Evolutionary conservation across 2,888 invertebrate genomes (phyloP).

Genomic region (Siphonodentalium dalli): DNA sequence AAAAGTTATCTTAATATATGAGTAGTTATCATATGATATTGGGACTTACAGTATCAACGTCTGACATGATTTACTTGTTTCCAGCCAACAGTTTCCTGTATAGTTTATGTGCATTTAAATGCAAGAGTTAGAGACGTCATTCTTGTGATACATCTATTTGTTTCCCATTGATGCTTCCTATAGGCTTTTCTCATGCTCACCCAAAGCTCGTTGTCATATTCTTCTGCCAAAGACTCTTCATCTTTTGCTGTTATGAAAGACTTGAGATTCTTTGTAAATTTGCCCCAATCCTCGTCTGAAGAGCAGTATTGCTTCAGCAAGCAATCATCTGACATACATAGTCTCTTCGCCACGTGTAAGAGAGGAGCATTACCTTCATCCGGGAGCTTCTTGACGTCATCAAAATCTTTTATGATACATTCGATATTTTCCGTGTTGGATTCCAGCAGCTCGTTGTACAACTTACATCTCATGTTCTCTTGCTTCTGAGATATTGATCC

Average conservation of each 20-base stretch:
- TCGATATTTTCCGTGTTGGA: constrained; percentile 7
- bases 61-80: no score
- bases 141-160: constrained; percentile 10
- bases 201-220: constrained; percentile 38
- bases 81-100: no score
- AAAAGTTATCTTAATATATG: no score
- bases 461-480: constrained; percentile 10
- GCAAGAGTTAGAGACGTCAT: constrained; percentile 23
- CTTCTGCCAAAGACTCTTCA: constrained; percentile 26
- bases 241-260: constrained; percentile 17
- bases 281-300: constrained; percentile 30
- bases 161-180: constrained; percentile 15
- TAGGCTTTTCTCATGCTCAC: constrained; percentile 29
- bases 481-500: constrained; percentile 24
- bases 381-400: constrained; percentile 18
- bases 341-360: constrained; percentile 27
- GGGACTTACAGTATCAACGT: no score
- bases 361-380: constrained; percentile 22
- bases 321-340: constrained; percentile 26
- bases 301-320: constrained; percentile 29
- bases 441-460: constrained; percentile 15
- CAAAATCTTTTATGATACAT: constrained; percentile 4
- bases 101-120: no score
- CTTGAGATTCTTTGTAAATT: neutral
- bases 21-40: no score